Conservation (phyloP, 2,888 invertebrate genomes). For the Calliopum simillimum region DNA sequence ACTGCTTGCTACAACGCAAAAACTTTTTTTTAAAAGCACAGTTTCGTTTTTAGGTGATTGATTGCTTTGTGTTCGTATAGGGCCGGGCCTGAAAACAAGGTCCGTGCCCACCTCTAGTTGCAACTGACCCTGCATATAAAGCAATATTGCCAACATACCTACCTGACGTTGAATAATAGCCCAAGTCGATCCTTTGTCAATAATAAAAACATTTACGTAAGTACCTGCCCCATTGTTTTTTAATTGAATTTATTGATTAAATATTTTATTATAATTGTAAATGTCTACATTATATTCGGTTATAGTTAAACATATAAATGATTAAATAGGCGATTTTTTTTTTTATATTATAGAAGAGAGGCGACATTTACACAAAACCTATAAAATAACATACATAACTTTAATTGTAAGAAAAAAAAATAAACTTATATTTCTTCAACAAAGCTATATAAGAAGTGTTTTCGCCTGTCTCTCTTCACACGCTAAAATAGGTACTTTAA, state of each 20-base stretch:
- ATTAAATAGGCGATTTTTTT: constrained; percentile 21
- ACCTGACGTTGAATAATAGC: too few species aligned
- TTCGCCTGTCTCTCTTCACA: constrained; percentile 9
- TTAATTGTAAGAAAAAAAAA: constrained; percentile 15
- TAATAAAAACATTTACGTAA: too few species aligned
- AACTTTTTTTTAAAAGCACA: too few species aligned
- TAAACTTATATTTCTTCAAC: neutral
- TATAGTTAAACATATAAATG: constrained; percentile 15
- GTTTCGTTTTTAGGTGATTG: too few species aligned
- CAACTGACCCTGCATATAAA: too few species aligned
- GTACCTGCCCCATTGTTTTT: too few species aligned
- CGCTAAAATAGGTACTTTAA: neutral
- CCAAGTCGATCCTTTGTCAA: too few species aligned
- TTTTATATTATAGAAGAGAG: constrained; percentile 17
- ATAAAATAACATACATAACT: constrained; percentile 18
- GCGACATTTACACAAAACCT: constrained; percentile 13
- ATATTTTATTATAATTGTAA: constrained; percentile 11
- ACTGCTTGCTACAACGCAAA: too few species aligned
- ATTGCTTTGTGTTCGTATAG: too few species aligned
- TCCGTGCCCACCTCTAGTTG: too few species aligned
- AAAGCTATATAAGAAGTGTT: neutral
- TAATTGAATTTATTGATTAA: constrained; percentile 20
- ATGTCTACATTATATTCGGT: constrained; percentile 22
- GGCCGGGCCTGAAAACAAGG: too few species aligned
- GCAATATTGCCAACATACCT: too few species aligned